phyloP scores from a whole-genome alignment of 2,113 vertebrate genomes.

The Columbina picui region DNA sequence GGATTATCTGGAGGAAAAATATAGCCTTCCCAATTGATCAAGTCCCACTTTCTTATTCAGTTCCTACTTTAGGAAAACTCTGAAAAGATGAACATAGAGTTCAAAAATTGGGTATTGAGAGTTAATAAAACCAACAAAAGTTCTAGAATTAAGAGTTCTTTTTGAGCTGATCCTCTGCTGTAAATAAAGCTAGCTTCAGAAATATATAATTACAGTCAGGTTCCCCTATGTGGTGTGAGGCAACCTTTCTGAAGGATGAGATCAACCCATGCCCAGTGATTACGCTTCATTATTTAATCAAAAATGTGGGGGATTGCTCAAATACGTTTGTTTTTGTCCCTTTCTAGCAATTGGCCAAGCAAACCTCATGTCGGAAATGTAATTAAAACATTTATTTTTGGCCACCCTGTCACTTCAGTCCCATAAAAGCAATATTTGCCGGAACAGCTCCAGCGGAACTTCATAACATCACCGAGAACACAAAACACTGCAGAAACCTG shows the following conservation, averaged over 20 bases:
- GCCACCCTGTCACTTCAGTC: not conserved
- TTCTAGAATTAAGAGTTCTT: not conserved
- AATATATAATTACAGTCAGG: not conserved
- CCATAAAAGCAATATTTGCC: not conserved
- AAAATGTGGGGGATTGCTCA: not conserved
- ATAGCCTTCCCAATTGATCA: not conserved
- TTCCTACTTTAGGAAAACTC: not conserved
- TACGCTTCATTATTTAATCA: not conserved
- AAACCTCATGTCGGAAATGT: not conserved
- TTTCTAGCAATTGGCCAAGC: not conserved
- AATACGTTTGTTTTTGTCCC: not conserved
- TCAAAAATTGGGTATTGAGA: not conserved
- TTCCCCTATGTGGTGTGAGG: not conserved
- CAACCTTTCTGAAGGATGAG: not conserved
- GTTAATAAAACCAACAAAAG: not conserved
- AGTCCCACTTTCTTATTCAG: not conserved
- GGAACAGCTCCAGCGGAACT: not conserved
- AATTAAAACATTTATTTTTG: too few relatives aligned
- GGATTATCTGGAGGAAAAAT: not conserved
- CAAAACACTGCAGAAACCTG: not conserved
- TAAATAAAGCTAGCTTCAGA: not conserved
- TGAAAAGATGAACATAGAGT: not conserved
- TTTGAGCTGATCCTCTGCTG: not conserved
- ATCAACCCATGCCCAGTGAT: not conserved
- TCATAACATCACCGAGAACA: fast-evolving